Base-by-base conservation (phyloP, 2,113 vertebrate genomes). In the Megalops atlanticus region DNA sequence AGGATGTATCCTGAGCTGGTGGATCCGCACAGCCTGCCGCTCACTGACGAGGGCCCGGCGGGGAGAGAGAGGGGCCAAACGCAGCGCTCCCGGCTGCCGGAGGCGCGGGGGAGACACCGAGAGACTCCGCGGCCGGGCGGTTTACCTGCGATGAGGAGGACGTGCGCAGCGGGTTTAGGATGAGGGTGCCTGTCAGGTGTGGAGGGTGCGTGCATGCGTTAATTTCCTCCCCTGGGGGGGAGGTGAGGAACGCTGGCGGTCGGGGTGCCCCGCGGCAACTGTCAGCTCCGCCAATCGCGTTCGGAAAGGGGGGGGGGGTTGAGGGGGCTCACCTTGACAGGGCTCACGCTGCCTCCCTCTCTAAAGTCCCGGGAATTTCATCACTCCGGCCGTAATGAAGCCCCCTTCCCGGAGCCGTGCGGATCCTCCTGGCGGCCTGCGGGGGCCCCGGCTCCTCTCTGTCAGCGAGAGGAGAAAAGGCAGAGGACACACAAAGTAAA, bases 361-460 rank as follows among this genome's bases (percentile, higher is more conserved):
- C 98, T 97, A 96, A 97, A 97, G 95, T 27, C 97, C 96, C 91
- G 95, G 94, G 12, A 96, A 98, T 96, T 98, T 97, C 96, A 98
- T 98, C 95, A 97, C 96, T 95, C 96, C 95, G 86, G 95, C 96
- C 96, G 96, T 97, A 96, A 99, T 97, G 95, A 99, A 99, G 92
- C 96, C 96, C 96, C 96, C 91, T 95, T 96, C 93, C 97, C 95
- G 90, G 96, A 97, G 93, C 96, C 43, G 94, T 94, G 88, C 94
- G 95, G 94, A 98, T 97, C 93, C 97, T 97, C 85, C 96, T 95
- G 40, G 96, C 95, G 93, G 96, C 96, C 91, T 97, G 97, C 92
- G 8, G 95, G 96, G 92, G 97, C 95, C 92, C 97, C 96, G 91
- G 95, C 97, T 93, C 95, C 95, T 93, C 95, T 96, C 96, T 96